Percentiles rank a stretch among this genome's conserved stretches.
phyloP scores from a whole-genome alignment of 2,797 vertebrate genomes.

The Catharus ustulatus region DNA sequence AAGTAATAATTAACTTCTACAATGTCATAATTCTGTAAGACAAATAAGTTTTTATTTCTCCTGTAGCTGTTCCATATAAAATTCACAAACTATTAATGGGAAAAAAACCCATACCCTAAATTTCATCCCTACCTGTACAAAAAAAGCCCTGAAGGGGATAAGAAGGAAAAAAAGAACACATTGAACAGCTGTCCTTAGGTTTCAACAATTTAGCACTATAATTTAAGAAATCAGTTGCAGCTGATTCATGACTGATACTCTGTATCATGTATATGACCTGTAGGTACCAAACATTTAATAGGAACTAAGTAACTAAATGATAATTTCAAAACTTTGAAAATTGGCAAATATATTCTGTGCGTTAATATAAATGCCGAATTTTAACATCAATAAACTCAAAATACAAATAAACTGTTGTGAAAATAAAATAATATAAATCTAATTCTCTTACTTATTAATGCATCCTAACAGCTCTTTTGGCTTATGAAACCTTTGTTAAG shows the following conservation, averaged over 20 bases:
- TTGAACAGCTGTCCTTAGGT: background rate
- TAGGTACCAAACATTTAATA: background rate
- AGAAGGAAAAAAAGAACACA: background rate
- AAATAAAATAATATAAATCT: background rate
- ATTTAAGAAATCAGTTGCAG: background rate
- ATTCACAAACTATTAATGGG: background rate
- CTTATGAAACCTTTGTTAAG: background rate
- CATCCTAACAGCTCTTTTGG: background rate
- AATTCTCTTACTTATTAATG: background rate
- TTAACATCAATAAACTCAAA: background rate
- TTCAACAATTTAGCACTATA: background rate
- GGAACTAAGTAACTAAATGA: background rate
- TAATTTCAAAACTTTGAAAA: background rate
- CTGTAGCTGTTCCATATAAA: background rate
- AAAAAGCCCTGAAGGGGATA: background rate
- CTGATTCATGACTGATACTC: background rate
- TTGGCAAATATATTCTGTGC: background rate
- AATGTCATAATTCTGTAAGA: background rate
- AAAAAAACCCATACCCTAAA: background rate
- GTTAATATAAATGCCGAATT: background rate
- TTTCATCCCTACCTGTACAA: background rate
- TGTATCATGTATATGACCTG: background rate
- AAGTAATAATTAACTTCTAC: constrained; percentile 55
- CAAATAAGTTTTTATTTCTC: background rate
- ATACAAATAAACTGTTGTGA: background rate